Percentiles rank a stretch among this genome's conserved stretches.
These are phyloP conservation scores for Hylyphantes graminicola DNA, from an alignment of 1,140 invertebrate genomes.

Conservation along the genomic window DNA sequence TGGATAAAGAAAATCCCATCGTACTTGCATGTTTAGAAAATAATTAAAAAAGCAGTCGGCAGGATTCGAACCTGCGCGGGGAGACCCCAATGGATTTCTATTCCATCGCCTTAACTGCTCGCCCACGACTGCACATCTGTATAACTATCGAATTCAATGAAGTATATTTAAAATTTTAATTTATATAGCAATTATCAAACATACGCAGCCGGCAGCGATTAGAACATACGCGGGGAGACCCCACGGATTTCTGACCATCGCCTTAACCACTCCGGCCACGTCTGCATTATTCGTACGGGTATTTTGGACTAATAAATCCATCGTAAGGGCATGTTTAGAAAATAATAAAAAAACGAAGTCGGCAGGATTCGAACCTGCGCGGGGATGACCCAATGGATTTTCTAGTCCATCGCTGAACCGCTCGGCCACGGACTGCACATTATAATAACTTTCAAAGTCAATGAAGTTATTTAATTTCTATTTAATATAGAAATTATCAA, in stretches of 20 bases:
- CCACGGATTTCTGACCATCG: conserved; percentile 63
- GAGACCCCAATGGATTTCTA: no score
- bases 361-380: no score
- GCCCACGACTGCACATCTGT: not conserved
- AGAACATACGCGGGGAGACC: conserved; percentile 58
- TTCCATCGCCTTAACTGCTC: no score
- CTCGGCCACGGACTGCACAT: conserved; percentile 68
- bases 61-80: no score
- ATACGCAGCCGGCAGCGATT: conserved; percentile 36
- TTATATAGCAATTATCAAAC: not conserved
- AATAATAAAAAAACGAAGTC: not conserved
- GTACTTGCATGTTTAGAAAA: no score
- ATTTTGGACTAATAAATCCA: no score
- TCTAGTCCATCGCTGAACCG: conserved; percentile 63
- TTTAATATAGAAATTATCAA: no score
- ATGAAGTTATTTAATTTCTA: no score
- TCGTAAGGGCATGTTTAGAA: no score
- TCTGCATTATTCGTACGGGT: not conserved
- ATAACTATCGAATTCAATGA: not conserved
- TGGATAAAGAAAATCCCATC: no score
- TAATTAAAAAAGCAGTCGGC: no score
- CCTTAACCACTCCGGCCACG: conserved; percentile 65
- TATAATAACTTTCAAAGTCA: no score
- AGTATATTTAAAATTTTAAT: not conserved
- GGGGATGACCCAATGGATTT: conserved; percentile 4